Conservation (phyloP, 2,797 vertebrate species). For the Yasuhikotakia modesta region DNA sequence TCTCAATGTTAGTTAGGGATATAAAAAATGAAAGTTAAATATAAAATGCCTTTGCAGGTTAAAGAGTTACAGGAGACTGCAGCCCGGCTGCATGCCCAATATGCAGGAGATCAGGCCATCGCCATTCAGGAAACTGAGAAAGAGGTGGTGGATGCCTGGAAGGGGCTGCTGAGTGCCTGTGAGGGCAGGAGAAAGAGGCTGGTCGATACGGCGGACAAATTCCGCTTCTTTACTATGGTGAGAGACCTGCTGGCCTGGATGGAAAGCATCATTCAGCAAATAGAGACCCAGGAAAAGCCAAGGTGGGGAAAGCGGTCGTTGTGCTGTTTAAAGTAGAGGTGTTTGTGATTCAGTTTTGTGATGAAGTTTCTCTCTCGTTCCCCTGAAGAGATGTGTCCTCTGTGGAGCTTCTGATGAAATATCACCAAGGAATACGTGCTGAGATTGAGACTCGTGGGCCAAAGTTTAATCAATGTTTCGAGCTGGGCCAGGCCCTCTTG, state of each 20-base stretch:
- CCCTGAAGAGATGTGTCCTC: constrained; percentile 89
- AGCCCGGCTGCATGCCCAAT: constrained; percentile 82
- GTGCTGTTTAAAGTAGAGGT: neutral
- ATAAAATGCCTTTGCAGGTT: constrained; percentile 75
- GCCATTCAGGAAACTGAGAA: constrained; percentile 84
- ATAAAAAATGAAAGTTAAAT: neutral
- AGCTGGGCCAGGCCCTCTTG: constrained; percentile 84
- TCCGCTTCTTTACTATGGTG: constrained; percentile 92
- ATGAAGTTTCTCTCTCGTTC: constrained; percentile 26
- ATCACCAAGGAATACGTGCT: constrained; percentile 89
- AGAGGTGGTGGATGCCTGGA: constrained; percentile 87
- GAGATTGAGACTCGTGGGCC: constrained; percentile 88
- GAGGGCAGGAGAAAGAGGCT: constrained; percentile 84
- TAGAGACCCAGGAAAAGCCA: constrained; percentile 94
- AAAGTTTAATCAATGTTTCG: constrained; percentile 82
- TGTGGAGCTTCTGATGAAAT: constrained; percentile 93
- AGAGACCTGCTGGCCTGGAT: constrained; percentile 94
- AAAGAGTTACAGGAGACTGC: constrained; percentile 90
- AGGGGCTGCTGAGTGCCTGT: constrained; percentile 87
- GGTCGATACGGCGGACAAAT: constrained; percentile 89
- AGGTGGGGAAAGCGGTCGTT: constrained; percentile 72
- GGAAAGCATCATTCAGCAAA: constrained; percentile 90
- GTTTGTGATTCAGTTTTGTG: neutral
- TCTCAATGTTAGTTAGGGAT: neutral
- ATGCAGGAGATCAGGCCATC: constrained; percentile 83